phyloP scores from a whole-genome alignment of 2,113 vertebrate species.

The Cromileptes altivelis region DNA sequence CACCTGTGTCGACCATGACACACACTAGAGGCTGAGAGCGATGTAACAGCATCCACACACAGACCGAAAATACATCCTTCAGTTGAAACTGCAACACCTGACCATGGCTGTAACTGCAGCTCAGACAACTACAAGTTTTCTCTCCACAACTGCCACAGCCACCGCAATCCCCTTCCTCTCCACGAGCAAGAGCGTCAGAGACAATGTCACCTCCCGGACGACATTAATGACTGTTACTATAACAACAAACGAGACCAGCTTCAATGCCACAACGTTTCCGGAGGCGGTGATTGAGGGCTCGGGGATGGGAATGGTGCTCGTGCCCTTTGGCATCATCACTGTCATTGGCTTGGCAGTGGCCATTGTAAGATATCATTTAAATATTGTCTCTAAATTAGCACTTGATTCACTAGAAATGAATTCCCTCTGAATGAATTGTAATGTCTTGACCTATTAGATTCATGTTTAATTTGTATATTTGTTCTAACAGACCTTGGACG shows the following conservation, averaged over 20 bases:
- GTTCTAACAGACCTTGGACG: neutral
- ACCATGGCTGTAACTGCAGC: conserved; percentile 74
- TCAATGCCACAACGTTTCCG: conserved; percentile 90
- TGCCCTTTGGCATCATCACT: conserved; percentile 95
- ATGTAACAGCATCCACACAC: neutral
- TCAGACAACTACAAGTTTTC: conserved; percentile 60
- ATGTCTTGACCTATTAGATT: neutral
- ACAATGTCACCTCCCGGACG: conserved; percentile 74
- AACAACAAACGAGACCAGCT: conserved; percentile 87
- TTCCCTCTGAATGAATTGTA: neutral
- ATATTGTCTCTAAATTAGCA: neutral
- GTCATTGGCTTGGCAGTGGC: conserved; percentile 93
- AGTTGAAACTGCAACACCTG: conserved; percentile 19
- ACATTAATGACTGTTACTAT: conserved; percentile 83
- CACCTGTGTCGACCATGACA: conserved; percentile 40
- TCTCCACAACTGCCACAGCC: conserved; percentile 64
- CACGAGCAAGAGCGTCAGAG: conserved; percentile 56
- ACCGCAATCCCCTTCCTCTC: conserved; percentile 63
- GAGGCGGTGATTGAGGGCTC: conserved; percentile 81
- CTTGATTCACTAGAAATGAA: neutral
- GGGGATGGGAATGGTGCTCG: conserved; percentile 90
- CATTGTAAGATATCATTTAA: conserved; percentile 86
- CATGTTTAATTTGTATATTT: neutral
- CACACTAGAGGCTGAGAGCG: conserved; percentile 45
- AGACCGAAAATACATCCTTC: conserved; percentile 11